phyloP scores from a whole-genome alignment of 2,113 vertebrate species.

The Mirza zaza region DNA sequence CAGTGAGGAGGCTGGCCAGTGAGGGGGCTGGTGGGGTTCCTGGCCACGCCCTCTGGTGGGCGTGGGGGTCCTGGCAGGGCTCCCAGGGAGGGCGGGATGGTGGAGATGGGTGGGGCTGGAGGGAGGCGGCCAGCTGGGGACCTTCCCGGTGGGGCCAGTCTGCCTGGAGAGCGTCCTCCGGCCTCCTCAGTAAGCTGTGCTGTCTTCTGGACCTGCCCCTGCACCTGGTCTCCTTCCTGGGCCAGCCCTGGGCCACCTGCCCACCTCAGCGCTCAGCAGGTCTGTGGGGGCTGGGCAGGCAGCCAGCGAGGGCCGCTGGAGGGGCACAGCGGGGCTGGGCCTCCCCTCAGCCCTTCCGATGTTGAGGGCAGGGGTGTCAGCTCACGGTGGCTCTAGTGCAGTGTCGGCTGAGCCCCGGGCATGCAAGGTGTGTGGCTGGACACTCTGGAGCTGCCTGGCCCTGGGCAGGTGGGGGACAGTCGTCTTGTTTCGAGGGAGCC shows the following conservation, averaged over 20 bases:
- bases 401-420: not conserved
- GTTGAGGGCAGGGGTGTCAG: not conserved
- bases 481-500: not conserved
- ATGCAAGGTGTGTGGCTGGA: not conserved
- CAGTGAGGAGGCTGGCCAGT: not conserved
- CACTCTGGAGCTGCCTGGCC: too few species aligned
- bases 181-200: conserved; percentile 72
- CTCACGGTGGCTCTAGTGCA: not conserved
- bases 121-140: conserved; percentile 55
- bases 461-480: not conserved
- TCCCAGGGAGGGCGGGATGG: not conserved
- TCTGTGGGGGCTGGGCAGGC: not conserved
- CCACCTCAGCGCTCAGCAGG: not conserved
- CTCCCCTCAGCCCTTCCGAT: not conserved
- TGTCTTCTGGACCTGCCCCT: not conserved
- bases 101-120: not conserved
- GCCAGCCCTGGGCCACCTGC: not conserved
- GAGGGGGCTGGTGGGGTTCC: not conserved
- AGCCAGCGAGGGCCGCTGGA: not conserved
- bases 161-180: conserved; percentile 66
- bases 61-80: not conserved
- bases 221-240: not conserved
- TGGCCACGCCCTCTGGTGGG: conserved; percentile 29
- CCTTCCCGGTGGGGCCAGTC: conserved; percentile 77
- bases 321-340: not conserved